phyloP scores from a whole-genome alignment of 2,113 vertebrate genomes.

The Lepus europaeus region DNA sequence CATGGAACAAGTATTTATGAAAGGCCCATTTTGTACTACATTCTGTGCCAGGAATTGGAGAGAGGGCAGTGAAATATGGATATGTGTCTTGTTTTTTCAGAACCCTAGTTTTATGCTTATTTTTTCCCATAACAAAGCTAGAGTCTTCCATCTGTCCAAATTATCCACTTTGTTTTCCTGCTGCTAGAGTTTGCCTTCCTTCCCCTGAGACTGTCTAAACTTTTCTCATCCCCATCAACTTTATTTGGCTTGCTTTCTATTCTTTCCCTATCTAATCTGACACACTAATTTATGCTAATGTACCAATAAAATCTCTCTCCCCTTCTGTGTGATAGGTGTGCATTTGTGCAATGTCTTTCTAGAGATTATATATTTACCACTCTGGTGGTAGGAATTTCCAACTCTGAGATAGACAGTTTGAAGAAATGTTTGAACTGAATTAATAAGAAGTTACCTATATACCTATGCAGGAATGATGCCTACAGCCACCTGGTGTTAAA shows the following conservation, averaged over 20 bases:
- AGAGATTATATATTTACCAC: neutral
- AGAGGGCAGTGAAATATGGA: neutral
- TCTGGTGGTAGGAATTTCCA: neutral
- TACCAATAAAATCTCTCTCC: neutral
- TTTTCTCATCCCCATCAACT: neutral
- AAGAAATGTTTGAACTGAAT: neutral
- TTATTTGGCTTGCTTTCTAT: neutral
- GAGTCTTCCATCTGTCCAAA: neutral
- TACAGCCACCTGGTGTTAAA: neutral
- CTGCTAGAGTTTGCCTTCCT: neutral
- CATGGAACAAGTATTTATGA: neutral
- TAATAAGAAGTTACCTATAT: neutral
- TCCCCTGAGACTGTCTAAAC: neutral
- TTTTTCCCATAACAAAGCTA: neutral
- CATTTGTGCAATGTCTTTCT: neutral
- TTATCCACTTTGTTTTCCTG: constrained; percentile 16
- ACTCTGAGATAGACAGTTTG: neutral
- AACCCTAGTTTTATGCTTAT: constrained; percentile 8
- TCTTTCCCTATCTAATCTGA: neutral
- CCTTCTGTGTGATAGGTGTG: neutral
- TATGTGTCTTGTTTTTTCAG: constrained; percentile 29
- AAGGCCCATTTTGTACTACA: neutral
- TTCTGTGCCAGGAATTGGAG: constrained; percentile 12
- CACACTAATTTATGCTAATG: neutral
- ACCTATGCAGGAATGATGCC: neutral